Evolutionary conservation across 2,113 vertebrate species (phyloP), one percentile per base, ranked within the genome.

Genomic region (Sisor rabdophorus): DNA sequence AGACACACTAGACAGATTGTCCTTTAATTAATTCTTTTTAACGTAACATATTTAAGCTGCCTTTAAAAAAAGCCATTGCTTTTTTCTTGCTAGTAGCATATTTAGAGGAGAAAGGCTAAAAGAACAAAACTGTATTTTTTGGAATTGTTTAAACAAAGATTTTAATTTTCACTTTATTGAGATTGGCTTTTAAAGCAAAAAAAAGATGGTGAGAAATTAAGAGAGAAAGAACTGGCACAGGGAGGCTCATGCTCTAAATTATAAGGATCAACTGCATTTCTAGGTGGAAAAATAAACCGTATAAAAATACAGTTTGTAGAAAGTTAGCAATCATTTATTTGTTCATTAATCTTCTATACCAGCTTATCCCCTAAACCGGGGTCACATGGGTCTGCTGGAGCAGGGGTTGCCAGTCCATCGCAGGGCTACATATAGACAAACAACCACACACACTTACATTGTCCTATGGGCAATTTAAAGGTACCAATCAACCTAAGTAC

Each of bases 1-100:
- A 78, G 76, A n/a, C n/a, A n/a, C n/a, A n/a, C n/a, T 67, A 56
- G 69, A 75, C 54, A 61, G 55, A 70, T 72, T 47, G 30, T 30
- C 53, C 20, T 63, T 74, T 80, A 80, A 81, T 82, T 70, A 83
- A 56, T 55, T 56, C 30, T 71, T 52, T 82, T 76, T 78, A 84
- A 86, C 72, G 67, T 20, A 0, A 55, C 61, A 44, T 76, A 54
- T 81, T 78, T 75, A 75, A 82, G 74, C 73, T 84, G 56, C 52
- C 82, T 75, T 50, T 71, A 47, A 75, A 68, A 56, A 40, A n/a
- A n/a, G n/a, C n/a, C n/a, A n/a, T 76, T 75, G 12, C 55, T n/a
- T 58, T 24, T 58, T 8, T 54, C 20, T 54, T n/a, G 20, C 53
- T 19, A 54, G 7, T 7, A 58, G 32, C 17, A 7, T 7, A 8